Conservation (phyloP, 2,888 invertebrate genomes). For the Amphiduros pacificus region DNA sequence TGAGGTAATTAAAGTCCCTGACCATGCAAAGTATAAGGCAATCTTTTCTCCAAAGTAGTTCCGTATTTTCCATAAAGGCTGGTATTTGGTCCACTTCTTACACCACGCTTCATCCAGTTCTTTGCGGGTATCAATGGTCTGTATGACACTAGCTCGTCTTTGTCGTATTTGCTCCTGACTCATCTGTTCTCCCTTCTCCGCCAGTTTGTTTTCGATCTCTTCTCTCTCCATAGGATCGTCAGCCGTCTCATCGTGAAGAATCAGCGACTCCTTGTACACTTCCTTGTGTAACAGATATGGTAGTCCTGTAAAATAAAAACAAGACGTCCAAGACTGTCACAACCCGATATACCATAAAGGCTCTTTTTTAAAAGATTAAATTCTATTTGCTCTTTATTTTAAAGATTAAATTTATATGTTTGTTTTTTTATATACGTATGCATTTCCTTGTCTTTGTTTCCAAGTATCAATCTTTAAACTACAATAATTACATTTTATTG, state of each 20-base stretch:
- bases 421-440: neutral
- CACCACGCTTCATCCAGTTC: constrained; percentile 50
- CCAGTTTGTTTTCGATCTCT: constrained; percentile 20
- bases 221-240: constrained; percentile 33
- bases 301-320: constrained; percentile 43
- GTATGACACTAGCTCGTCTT: neutral
- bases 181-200: constrained; percentile 11
- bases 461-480: too few relatives aligned
- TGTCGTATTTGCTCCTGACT: neutral
- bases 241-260: constrained; percentile 58
- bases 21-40: constrained; percentile 62
- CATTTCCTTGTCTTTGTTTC: too few relatives aligned
- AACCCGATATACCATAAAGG: neutral
- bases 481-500: too few relatives aligned
- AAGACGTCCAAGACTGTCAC: neutral
- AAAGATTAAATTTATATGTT: neutral
- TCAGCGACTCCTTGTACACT: constrained; percentile 55
- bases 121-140: constrained; percentile 35
- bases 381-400: too few relatives aligned
- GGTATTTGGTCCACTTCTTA: constrained; percentile 51
- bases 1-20: constrained; percentile 56
- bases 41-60: constrained; percentile 63
- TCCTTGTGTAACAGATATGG: constrained; percentile 56
- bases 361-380: too few relatives aligned
- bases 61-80: constrained; percentile 59